These are phyloP conservation scores for Pachyseris speciosa DNA, from an alignment of 64 coral and sea anemone genomes.

Conservation along the genomic window DNA sequence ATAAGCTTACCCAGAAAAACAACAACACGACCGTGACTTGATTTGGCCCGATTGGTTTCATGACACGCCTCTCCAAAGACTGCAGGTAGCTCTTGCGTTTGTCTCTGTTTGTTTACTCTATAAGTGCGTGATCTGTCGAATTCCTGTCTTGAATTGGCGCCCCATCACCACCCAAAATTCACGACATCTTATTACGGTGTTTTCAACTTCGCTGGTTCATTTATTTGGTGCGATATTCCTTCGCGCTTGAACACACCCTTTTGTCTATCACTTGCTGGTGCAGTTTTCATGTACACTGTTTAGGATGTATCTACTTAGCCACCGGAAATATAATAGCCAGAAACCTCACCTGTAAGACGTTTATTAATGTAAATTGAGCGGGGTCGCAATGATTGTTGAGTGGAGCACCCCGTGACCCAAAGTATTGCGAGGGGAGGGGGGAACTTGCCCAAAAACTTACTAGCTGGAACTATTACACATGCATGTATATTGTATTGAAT, in stretches of 20 bases:
- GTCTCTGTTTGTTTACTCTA: slow-evolving; percentile 1
- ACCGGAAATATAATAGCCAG: neutral
- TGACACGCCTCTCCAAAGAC: neutral
- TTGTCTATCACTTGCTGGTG: neutral
- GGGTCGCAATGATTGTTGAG: too few species aligned
- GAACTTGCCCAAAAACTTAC: too few species aligned
- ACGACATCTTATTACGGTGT: neutral
- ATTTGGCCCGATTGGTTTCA: neutral
- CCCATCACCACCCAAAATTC: neutral
- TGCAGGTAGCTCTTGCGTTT: neutral
- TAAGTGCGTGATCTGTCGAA: neutral
- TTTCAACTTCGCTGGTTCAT: neutral
- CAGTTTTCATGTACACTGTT: neutral
- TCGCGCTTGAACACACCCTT: neutral
- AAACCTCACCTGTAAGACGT: neutral
- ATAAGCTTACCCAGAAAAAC: neutral
- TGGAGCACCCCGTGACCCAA: too few species aligned
- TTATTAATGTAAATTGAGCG: too few species aligned
- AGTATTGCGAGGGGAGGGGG: too few species aligned
- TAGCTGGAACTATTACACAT: too few species aligned
- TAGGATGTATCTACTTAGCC: neutral
- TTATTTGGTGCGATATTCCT: neutral
- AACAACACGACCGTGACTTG: neutral
- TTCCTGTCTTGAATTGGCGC: neutral
- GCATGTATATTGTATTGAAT: too few species aligned